Evolutionary conservation across 2,797 vertebrate species (phyloP), one percentile per base, ranked within the genome.

Genomic region (Gephyroberyx darwinii): DNA sequence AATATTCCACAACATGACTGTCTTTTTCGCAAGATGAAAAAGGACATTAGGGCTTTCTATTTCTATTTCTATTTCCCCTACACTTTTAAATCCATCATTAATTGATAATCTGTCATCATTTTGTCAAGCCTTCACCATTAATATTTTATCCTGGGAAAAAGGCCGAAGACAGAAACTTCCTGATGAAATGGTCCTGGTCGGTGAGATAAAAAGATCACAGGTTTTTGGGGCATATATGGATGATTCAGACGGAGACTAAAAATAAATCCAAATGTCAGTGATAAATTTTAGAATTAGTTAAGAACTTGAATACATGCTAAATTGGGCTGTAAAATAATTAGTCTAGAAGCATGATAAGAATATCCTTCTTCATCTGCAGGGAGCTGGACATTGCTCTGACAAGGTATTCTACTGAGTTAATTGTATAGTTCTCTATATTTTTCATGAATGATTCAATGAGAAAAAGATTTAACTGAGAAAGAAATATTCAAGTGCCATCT

Each of bases 51-150:
- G 66, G 69, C 72, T 74, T 85, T 86, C 82, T 78, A 90, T 90
- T 91, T 90, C 88, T 86, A 71, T 74, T 85, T 86, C 82, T 78
- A 90, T 90, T 91, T 90, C 88, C 87, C 71, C 74, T 51, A 39
- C 85, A 85, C 78, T 83, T 82, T 89, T 64, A 82, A 81, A 78
- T 61, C 75, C 78, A 88, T 92, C 82, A 92, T 88, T 91, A 82
- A 92, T 91, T 89, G 81, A 92, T 89, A 83, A 85, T 70, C 76
- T 85, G 84, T 85, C 88, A 87, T 90, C 66, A 79, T 88, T 89
- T 87, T 86, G 78, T 89, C 87, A 83, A 72, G 67, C 37, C 69
- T 81, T 77, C 63, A 47, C 45, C 3, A 6, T 91, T 84, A 89
- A 91, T 92, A 90, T 91, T 91, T 90, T 33, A 92, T 89, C 53